A percentile compares a stretch with the other conserved stretches of the same genome.
phyloP scores from a whole-genome alignment of 2,888 invertebrate species.

The Acleris sparsana region DNA sequence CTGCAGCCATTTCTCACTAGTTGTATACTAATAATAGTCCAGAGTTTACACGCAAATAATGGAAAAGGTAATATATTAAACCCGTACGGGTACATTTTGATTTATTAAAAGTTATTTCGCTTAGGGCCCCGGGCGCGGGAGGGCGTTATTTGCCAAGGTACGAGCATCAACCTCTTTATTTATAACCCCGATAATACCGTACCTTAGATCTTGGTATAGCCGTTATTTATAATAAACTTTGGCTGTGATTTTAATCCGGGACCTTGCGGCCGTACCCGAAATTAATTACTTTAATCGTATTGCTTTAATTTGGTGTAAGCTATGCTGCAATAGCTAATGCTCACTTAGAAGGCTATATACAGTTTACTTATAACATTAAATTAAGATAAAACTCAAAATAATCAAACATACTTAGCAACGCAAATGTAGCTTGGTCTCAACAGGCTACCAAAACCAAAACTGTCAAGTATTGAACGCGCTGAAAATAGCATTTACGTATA shows the following conservation, averaged over 20 bases:
- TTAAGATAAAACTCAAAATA: not conserved
- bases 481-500: not conserved
- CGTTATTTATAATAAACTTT: slow-evolving; percentile 36
- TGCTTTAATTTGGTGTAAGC: slow-evolving; percentile 14
- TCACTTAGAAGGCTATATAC: not conserved
- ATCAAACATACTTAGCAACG: too few species aligned
- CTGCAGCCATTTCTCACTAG: not conserved
- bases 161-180: slow-evolving; percentile 32
- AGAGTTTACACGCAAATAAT: not conserved
- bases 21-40: not conserved
- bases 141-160: slow-evolving; percentile 42
- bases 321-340: slow-evolving; percentile 6
- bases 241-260: slow-evolving; percentile 28
- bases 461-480: not conserved
- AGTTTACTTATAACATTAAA: too few species aligned
- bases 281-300: slow-evolving; percentile 32
- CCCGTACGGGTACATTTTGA: slow-evolving; percentile 40
- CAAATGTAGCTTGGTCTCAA: too few species aligned
- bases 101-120: slow-evolving; percentile 42
- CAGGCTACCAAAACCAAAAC: not conserved
- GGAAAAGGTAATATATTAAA: slow-evolving; percentile 10
- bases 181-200: slow-evolving; percentile 30
- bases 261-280: slow-evolving; percentile 17
- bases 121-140: slow-evolving; percentile 33
- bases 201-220: slow-evolving; percentile 30